These are phyloP conservation scores for Oncorhynchus gorbuscha DNA, from an alignment of 2,113 vertebrate species.

Conservation along the genomic window DNA sequence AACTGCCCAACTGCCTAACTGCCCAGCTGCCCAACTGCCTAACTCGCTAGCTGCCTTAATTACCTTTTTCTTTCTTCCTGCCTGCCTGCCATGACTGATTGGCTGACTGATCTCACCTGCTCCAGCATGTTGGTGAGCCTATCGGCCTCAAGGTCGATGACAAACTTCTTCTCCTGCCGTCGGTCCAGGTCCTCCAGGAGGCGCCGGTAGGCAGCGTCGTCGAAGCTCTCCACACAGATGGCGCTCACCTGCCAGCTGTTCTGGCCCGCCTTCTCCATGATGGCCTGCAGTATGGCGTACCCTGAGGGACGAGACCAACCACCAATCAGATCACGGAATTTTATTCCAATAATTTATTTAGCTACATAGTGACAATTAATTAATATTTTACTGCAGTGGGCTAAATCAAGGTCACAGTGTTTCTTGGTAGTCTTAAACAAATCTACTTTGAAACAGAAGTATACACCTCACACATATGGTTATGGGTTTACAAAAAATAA, in stretches of 20 bases:
- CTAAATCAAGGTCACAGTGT: no score
- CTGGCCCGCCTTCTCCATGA: slow-evolving; percentile 98
- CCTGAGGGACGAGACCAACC: slow-evolving; percentile 57
- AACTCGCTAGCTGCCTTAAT: no score
- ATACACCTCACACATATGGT: no score
- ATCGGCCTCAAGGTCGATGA: slow-evolving; percentile 97
- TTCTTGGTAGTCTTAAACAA: no score
- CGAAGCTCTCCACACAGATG: slow-evolving; percentile 98
- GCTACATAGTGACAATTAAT: no score
- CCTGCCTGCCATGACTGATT: not conserved
- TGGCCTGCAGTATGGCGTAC: slow-evolving; percentile 97
- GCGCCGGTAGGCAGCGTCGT: slow-evolving; percentile 91
- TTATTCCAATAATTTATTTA: no score
- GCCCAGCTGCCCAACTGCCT: no score
- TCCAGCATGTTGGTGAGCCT: slow-evolving; percentile 97
- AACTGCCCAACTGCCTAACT: no score
- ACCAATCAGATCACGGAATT: not conserved
- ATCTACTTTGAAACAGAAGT: no score
- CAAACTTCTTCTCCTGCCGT: slow-evolving; percentile 97
- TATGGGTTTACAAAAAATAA: no score
- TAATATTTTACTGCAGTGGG: no score
- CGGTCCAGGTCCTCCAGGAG: slow-evolving; percentile 97
- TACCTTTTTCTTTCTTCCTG: no score
- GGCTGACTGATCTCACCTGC: slow-evolving; percentile 80
- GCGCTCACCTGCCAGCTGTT: slow-evolving; percentile 99